Conservation (phyloP, 2,113 vertebrate genomes). For the Datnioides undecimradiatus region DNA sequence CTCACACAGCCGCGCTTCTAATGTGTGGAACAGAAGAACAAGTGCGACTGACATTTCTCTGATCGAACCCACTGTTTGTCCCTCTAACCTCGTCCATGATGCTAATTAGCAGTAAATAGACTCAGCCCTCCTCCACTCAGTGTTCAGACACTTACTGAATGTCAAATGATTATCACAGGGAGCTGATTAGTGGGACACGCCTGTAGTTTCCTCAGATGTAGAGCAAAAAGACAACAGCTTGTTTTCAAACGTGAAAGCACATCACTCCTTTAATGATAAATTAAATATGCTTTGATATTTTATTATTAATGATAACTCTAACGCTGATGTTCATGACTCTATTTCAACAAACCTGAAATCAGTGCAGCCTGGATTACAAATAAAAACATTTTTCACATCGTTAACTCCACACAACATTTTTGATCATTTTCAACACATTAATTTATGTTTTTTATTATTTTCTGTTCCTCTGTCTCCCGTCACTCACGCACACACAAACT, state of each 20-base stretch:
- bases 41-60: neutral
- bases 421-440: neutral
- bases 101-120: constrained; percentile 19
- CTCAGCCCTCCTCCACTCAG: neutral
- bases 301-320: neutral
- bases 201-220: neutral
- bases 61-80: neutral
- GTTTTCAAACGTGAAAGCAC: neutral
- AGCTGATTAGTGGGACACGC: neutral
- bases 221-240: neutral
- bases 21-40: neutral
- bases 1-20: neutral
- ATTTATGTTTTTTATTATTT: no score
- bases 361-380: neutral
- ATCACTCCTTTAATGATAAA: neutral
- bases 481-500: no score
- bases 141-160: constrained; percentile 19
- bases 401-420: neutral
- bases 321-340: neutral
- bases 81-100: neutral
- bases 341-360: neutral
- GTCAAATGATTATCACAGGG: constrained; percentile 5
- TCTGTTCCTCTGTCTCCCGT: no score
- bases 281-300: neutral
- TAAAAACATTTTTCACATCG: neutral